Conservation (phyloP, 23 tunicate genomes). For the Styela plicata region DNA sequence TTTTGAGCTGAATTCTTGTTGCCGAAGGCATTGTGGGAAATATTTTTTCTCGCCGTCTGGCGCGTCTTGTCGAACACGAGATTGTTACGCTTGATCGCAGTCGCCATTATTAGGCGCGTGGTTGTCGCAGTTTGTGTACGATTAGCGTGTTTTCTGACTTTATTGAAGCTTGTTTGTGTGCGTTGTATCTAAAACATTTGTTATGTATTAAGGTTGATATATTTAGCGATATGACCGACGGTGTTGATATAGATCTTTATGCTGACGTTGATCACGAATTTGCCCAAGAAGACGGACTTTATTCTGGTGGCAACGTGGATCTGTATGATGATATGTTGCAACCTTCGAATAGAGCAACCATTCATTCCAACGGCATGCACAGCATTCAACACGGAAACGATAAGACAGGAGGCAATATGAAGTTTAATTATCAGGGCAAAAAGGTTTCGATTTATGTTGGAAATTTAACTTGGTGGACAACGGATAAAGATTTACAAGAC, state of each 20-base stretch:
- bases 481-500: slow-evolving; percentile 86
- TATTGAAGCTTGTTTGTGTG: not conserved
- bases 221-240: slow-evolving; percentile 69
- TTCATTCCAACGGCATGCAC: slow-evolving; percentile 26
- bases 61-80: no score
- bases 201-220: slow-evolving; percentile 12
- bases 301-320: slow-evolving; percentile 53
- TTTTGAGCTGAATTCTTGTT: no score
- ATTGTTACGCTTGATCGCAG: not conserved
- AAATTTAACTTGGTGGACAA: slow-evolving; percentile 97
- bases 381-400: not conserved
- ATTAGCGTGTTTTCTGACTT: not conserved
- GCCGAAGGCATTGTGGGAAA: not conserved
- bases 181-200: not conserved
- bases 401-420: slow-evolving; percentile 27
- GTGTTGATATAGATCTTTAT: slow-evolving; percentile 90
- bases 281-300: slow-evolving; percentile 59
- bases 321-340: slow-evolving; percentile 93
- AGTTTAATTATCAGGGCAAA: slow-evolving; percentile 90
- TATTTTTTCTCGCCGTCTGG: not conserved
- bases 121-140: no score
- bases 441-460: slow-evolving; percentile 96
- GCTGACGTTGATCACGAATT: slow-evolving; percentile 98
- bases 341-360: slow-evolving; percentile 54
- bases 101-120: not conserved